These are phyloP conservation scores for Salminus brasiliensis DNA, from an alignment of 2,113 vertebrate species.

Conservation along the genomic window DNA sequence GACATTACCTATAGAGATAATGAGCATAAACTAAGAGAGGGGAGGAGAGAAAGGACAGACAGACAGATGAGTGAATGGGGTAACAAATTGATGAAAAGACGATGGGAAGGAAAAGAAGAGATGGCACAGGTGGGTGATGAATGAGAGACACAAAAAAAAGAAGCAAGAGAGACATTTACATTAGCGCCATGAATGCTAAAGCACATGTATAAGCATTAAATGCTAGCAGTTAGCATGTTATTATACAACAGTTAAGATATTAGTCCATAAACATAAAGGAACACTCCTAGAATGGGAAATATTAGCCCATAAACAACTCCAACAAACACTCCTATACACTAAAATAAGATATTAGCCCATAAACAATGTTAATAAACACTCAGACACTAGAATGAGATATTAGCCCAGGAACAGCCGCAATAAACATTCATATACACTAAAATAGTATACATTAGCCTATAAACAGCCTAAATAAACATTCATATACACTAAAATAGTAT, in stretches of 20 bases:
- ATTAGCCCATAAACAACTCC: neutral
- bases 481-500: no score
- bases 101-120: neutral
- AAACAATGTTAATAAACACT: neutral
- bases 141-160: neutral
- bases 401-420: neutral
- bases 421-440: neutral
- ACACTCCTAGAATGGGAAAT: neutral
- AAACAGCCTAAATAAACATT: no score
- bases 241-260: neutral
- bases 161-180: constrained; percentile 44
- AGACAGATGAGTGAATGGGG: neutral
- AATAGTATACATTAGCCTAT: no score
- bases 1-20: constrained; percentile 95
- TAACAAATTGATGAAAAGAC: constrained; percentile 30
- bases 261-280: neutral
- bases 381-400: neutral
- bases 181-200: constrained; percentile 59
- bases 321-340: no score
- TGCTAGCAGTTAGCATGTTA: neutral
- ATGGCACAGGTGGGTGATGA: neutral
- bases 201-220: constrained; percentile 12
- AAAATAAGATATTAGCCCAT: neutral
- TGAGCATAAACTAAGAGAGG: constrained; percentile 88
- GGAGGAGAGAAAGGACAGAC: constrained; percentile 15